A percentile compares a stretch with the other conserved stretches of the same genome.
phyloP scores from a whole-genome alignment of 2,797 vertebrate species.

The Chrysocyon brachyurus region DNA sequence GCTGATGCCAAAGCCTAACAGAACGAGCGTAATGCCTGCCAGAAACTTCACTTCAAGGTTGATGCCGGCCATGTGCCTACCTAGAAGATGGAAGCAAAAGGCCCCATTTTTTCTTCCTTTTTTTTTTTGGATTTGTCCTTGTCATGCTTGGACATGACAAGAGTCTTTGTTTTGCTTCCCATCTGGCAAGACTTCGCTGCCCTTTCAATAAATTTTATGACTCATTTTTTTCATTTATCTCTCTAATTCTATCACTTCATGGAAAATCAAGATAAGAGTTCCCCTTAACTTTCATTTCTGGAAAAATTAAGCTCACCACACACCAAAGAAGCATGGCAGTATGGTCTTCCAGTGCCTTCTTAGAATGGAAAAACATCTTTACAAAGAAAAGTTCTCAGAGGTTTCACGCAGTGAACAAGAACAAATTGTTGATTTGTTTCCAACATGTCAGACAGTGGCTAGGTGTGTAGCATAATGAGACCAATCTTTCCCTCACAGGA shows the following conservation, averaged over 20 bases:
- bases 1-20: slow-evolving; percentile 57
- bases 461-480: not conserved
- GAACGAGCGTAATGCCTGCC: not conserved
- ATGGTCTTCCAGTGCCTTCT: slow-evolving; percentile 41
- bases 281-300: slow-evolving; percentile 60
- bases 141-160: slow-evolving; percentile 75
- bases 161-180: slow-evolving; percentile 78
- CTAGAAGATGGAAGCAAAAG: slow-evolving; percentile 74
- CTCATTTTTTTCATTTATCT: slow-evolving; percentile 84
- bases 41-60: slow-evolving; percentile 72
- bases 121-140: slow-evolving; percentile 66
- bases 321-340: slow-evolving; percentile 19
- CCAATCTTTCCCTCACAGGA: not conserved
- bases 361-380: slow-evolving; percentile 30
- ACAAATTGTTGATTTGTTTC: slow-evolving; percentile 14
- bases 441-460: not conserved
- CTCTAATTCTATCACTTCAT: slow-evolving; percentile 73
- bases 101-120: not conserved
- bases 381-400: slow-evolving; percentile 44
- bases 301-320: slow-evolving; percentile 59
- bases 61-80: slow-evolving; percentile 46
- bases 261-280: slow-evolving; percentile 81
- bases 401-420: slow-evolving; percentile 27
- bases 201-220: slow-evolving; percentile 83
- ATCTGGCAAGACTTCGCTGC: slow-evolving; percentile 81